A percentile compares a stretch with the other conserved stretches of the same genome.
These are phyloP conservation scores for Thrips palmi DNA, from an alignment of 1,140 invertebrate genomes.

Conservation along the genomic window DNA sequence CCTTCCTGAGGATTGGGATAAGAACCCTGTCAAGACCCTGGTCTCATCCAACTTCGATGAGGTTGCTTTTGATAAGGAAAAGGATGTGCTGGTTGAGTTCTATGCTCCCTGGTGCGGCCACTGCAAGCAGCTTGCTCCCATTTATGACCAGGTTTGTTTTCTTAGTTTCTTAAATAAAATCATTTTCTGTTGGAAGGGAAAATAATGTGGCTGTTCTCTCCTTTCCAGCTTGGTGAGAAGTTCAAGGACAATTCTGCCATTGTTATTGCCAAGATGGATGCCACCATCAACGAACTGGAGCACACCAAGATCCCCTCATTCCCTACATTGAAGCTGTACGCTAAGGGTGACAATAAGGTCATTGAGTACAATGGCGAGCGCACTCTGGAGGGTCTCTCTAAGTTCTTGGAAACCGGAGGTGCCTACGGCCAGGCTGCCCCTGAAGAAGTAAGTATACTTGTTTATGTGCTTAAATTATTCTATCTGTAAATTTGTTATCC, in stretches of 20 bases:
- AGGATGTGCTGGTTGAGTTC: constrained; percentile 96
- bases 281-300: constrained; percentile 92
- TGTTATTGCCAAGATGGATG: constrained; percentile 96
- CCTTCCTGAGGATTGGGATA: constrained; percentile 93
- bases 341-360: constrained; percentile 77
- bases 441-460: constrained; percentile 32
- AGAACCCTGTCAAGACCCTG: constrained; percentile 82
- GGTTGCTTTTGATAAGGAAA: constrained; percentile 71
- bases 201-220: constrained; percentile 9
- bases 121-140: constrained; percentile 90
- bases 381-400: constrained; percentile 78
- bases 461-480: background rate
- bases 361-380: constrained; percentile 90
- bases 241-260: constrained; percentile 69
- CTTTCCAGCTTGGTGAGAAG: constrained; percentile 54
- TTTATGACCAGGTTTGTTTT: constrained; percentile 55
- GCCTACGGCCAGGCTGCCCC: constrained; percentile 40
- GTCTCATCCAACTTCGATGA: constrained; percentile 93
- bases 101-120: constrained; percentile 97
- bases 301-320: constrained; percentile 88
- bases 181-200: background rate
- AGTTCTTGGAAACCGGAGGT: constrained; percentile 77
- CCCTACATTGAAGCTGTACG: constrained; percentile 93
- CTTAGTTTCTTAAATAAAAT: constrained; percentile 6
- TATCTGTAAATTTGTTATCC: constrained; percentile 18